A percentile compares a stretch with the other conserved stretches of the same genome.
phyloP scores from a whole-genome alignment of 2,797 vertebrate genomes.

The Premnoplex brunnescens region DNA sequence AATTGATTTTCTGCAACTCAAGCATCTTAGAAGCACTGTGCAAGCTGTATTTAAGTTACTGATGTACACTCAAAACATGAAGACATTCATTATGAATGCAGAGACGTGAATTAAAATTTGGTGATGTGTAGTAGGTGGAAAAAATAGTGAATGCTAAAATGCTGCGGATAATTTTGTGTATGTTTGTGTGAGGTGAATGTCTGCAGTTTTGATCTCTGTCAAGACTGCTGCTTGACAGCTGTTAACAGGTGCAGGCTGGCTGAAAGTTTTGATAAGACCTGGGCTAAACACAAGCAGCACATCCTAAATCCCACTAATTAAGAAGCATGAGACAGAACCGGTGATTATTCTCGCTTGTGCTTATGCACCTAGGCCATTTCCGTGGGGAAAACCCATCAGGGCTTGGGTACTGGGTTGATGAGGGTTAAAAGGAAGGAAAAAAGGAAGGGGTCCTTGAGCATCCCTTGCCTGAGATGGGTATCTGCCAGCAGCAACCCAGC shows the following conservation, averaged over 20 bases:
- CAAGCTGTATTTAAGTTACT: neutral
- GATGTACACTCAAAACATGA: neutral
- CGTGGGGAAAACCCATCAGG: fast-evolving
- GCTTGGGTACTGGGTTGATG: neutral
- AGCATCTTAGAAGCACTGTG: neutral
- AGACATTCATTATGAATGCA: neutral
- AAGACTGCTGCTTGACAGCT: neutral
- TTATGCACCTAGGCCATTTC: neutral
- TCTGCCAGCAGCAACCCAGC: neutral
- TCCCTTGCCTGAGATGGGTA: no score
- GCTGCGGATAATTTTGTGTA: neutral
- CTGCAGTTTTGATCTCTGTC: neutral
- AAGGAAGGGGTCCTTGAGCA: neutral
- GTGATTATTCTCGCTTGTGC: neutral
- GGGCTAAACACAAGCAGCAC: neutral
- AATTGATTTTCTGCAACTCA: neutral
- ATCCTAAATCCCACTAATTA: neutral
- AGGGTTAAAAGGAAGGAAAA: neutral
- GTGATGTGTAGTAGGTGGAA: fast-evolving
- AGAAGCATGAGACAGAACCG: fast-evolving
- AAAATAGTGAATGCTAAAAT: neutral
- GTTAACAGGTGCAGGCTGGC: neutral
- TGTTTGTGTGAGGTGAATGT: neutral
- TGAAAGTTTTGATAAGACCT: neutral
- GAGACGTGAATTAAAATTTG: neutral